Evolutionary conservation across 2,888 invertebrate genomes (phyloP).

Genomic region (Quadroppia sp.): DNA sequence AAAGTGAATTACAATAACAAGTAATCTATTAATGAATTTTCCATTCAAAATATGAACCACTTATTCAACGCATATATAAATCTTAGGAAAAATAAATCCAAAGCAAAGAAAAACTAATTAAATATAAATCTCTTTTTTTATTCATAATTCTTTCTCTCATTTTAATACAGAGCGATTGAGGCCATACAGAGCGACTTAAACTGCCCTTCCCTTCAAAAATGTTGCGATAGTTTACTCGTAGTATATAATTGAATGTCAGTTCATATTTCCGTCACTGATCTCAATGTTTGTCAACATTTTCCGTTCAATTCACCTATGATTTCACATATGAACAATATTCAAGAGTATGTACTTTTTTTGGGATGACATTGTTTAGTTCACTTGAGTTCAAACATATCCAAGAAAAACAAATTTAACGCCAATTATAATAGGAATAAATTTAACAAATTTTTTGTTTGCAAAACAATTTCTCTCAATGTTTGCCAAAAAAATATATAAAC

Average conservation of each 20-base stretch:
- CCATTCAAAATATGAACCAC: not conserved
- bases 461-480: not conserved
- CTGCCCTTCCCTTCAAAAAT: not conserved
- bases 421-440: slow-evolving; percentile 21
- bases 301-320: too few species aligned
- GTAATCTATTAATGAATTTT: not conserved
- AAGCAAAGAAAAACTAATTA: not conserved
- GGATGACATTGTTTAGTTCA: too few species aligned
- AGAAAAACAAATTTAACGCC: slow-evolving; percentile 7
- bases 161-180: not conserved
- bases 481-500: not conserved
- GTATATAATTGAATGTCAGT: slow-evolving; percentile 4
- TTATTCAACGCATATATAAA: not conserved
- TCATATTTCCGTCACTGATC: not conserved
- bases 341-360: not conserved
- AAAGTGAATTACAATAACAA: not conserved
- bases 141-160: not conserved
- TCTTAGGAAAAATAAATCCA: too few species aligned
- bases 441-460: not conserved
- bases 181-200: not conserved
- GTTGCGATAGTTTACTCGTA: not conserved
- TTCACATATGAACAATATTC: too few species aligned
- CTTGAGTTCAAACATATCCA: not conserved
- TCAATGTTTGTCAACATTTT: not conserved
- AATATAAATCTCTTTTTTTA: not conserved